Base-by-base conservation (phyloP, 2,113 vertebrate species). In the Vulpes vulpes region DNA sequence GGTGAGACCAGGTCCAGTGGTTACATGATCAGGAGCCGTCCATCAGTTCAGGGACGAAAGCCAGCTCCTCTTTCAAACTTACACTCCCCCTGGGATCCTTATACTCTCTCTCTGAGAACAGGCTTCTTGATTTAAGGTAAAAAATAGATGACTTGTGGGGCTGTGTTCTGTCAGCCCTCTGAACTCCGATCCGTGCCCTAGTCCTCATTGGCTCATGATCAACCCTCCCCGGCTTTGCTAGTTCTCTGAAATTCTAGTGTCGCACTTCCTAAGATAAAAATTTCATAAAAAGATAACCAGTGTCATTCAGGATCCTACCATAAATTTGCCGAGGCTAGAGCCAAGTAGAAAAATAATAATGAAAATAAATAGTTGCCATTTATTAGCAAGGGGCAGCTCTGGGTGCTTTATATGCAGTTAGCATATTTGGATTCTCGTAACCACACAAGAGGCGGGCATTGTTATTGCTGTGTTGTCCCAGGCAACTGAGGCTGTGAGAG, bases 221-320 rank as follows among this genome's bases (percentile, higher is more conserved):
- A 95, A n/a, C 43, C 74, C 38, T 94, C 80, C 19, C 59, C 1
- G 32, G 49, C 8, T 69, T n/a, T 97, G 82, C 27, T 4, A 65
- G 23, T 73, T 82, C 74, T 89, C 32, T 83, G 22, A 96, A 82
- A 79, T 95, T 64, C 27, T 81, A 23, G 35, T 22, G 30, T 71
- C 25, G 51, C 53, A 71, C 94, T 64, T 95, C 55, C 73, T 73
- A 89, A 71, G 25, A 92, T 59, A 85, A 92, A 38, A 8, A n/a
- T 89, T 92, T 94, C 65, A 92, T 96, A 53, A 91, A 96, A 73
- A 91, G 73, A 84, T 49, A 93, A 78, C 27, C 35, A 60, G 65
- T 27, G 8, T 80, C 32, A n/a, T 69, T 35, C 64, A 43, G 43
- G 43, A 43, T 43, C 43, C 43, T 43, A 43, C 43, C 43, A 69